Evolutionary conservation across 2,888 invertebrate species (phyloP).

Genomic region (Andrena hattorfiana): DNA sequence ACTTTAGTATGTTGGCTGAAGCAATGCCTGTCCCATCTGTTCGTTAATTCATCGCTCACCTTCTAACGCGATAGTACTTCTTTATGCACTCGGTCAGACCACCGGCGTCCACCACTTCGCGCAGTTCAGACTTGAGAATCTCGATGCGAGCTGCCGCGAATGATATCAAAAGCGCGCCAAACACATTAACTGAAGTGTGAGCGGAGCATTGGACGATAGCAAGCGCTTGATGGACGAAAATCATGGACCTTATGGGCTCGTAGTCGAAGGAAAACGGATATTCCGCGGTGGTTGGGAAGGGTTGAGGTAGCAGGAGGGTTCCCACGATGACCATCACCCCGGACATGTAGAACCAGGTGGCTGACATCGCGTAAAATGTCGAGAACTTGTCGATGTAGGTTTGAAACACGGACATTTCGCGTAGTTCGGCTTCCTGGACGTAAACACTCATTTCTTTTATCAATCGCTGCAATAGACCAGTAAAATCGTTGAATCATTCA

Average conservation of each 20-base stretch:
- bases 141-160: slow-evolving; percentile 10
- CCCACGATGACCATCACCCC: slow-evolving; percentile 58
- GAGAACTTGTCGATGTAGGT: slow-evolving; percentile 72
- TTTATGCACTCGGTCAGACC: neutral
- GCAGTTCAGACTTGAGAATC: neutral
- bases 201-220: neutral
- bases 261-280: slow-evolving; percentile 24
- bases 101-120: neutral
- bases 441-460: neutral
- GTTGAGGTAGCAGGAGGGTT: slow-evolving; percentile 67
- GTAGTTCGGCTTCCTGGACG: slow-evolving; percentile 48
- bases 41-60: neutral
- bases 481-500: neutral
- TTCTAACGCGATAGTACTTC: slow-evolving; percentile 2
- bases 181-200: neutral
- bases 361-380: slow-evolving; percentile 62
- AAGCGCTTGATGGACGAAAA: neutral
- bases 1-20: no score
- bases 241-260: neutral
- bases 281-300: slow-evolving; percentile 65
- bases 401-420: slow-evolving; percentile 68
- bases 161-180: slow-evolving; percentile 9
- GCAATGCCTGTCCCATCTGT: no score
- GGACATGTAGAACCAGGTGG: slow-evolving; percentile 60
- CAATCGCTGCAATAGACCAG: neutral